Evolutionary conservation across 2,888 invertebrate genomes (phyloP).

Genomic region (Noctua fimbriata): DNA sequence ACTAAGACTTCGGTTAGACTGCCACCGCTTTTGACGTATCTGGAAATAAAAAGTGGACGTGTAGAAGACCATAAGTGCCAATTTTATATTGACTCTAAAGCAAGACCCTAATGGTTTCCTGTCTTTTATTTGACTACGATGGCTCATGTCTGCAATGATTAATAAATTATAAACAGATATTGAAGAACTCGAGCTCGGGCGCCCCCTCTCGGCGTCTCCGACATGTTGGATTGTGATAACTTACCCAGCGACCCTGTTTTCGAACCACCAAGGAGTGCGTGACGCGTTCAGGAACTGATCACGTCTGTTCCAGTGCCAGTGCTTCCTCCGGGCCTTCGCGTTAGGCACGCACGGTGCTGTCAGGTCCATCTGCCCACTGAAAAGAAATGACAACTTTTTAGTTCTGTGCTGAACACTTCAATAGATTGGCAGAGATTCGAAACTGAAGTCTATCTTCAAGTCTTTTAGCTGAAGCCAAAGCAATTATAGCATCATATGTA

Average conservation of each 20-base stretch:
- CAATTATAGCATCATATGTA: background rate
- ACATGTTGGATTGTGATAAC: constrained; percentile 15
- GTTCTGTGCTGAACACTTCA: background rate
- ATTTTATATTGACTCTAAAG: background rate
- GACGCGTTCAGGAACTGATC: constrained; percentile 77
- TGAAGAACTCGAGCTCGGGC: background rate
- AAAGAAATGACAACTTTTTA: constrained; percentile 32
- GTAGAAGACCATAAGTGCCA: background rate
- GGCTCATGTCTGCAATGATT: background rate
- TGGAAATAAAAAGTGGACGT: constrained; percentile 68
- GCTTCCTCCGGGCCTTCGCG: constrained; percentile 75
- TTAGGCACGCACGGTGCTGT: constrained; percentile 80
- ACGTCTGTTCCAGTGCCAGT: constrained; percentile 81
- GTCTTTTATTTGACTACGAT: background rate
- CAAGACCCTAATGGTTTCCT: background rate
- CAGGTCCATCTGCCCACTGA: constrained; percentile 83
- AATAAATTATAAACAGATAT: background rate
- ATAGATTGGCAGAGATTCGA: background rate
- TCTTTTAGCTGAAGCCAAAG: background rate
- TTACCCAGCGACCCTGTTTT: constrained; percentile 80
- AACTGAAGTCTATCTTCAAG: background rate
- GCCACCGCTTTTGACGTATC: constrained; percentile 90
- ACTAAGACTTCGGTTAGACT: constrained; percentile 90
- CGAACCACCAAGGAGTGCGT: constrained; percentile 79
- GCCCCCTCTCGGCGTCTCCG: background rate